These are phyloP conservation scores for Manis crassicaudata DNA, from an alignment of 2,797 vertebrate genomes.

Conservation along the genomic window DNA sequence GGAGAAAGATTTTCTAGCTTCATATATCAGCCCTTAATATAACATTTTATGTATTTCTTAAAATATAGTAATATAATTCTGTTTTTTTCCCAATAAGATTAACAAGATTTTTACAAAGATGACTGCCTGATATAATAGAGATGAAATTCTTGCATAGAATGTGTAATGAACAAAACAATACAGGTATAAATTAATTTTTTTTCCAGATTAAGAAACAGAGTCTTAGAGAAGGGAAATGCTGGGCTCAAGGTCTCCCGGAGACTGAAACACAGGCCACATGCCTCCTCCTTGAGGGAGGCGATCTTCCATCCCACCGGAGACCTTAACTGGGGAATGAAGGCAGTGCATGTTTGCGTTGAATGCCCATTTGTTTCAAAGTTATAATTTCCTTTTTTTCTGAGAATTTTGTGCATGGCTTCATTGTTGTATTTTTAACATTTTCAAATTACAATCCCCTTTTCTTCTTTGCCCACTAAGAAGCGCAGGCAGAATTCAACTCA, in stretches of 20 bases:
- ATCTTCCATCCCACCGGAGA: background rate
- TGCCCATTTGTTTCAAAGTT: slow-evolving; percentile 31
- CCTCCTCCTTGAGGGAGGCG: too few relatives aligned
- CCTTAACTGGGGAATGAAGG: background rate
- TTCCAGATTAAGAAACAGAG: background rate
- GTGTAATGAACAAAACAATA: background rate
- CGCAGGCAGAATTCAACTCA: slow-evolving; percentile 43
- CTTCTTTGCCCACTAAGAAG: slow-evolving; percentile 17
- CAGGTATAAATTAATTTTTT: background rate
- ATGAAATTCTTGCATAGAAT: background rate
- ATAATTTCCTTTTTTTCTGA: background rate
- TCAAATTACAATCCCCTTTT: background rate
- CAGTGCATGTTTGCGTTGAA: background rate
- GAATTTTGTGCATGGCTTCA: background rate
- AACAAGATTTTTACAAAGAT: background rate
- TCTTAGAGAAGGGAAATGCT: background rate
- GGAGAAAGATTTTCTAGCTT: background rate
- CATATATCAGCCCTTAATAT: background rate
- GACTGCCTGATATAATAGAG: background rate
- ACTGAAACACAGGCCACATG: fast-evolving
- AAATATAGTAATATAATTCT: background rate
- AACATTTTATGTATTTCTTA: background rate
- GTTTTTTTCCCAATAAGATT: background rate
- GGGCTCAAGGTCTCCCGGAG: fast-evolving
- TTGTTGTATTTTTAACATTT: slow-evolving; percentile 44